Evolutionary conservation across 2,888 invertebrate genomes (phyloP).

Genomic region (Aspidiotus rigidus): DNA sequence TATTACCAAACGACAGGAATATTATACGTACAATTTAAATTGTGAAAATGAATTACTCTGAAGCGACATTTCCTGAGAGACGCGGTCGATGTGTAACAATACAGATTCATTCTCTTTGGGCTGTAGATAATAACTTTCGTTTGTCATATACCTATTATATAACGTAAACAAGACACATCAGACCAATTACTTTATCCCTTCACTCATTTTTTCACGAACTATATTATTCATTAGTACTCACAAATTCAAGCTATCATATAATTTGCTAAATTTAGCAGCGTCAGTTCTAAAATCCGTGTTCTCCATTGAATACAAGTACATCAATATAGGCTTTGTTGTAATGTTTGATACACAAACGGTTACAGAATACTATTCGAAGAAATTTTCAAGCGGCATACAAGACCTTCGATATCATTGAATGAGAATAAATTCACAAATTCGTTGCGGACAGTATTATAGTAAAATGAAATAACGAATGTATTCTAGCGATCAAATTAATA

Average conservation of each 20-base stretch:
- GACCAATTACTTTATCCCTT: background rate
- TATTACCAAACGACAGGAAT: background rate
- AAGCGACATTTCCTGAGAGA: slow-evolving; percentile 24
- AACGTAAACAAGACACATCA: background rate
- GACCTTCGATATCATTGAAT: no score
- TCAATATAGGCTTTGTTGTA: slow-evolving; percentile 1
- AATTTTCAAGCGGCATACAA: no score
- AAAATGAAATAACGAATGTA: no score
- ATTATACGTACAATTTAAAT: background rate
- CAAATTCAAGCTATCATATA: slow-evolving; percentile 29
- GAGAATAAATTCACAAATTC: no score
- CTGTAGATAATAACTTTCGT: slow-evolving; percentile 81
- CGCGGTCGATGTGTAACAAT: slow-evolving; percentile 34
- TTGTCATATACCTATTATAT: slow-evolving; percentile 64
- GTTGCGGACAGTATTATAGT: no score
- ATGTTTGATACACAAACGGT: background rate
- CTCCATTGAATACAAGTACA: slow-evolving; percentile 7
- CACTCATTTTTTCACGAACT: background rate
- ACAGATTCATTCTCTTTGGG: slow-evolving; percentile 46
- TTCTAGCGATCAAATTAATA: no score
- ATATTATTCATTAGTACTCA: background rate
- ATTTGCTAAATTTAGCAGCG: slow-evolving; percentile 12
- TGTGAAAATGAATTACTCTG: slow-evolving; percentile 7
- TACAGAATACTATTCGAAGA: background rate
- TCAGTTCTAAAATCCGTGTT: slow-evolving; percentile 17